Evolutionary conservation across 1,140 invertebrate genomes (phyloP).

Genomic region (Phymorhynchus buccinoides): DNA sequence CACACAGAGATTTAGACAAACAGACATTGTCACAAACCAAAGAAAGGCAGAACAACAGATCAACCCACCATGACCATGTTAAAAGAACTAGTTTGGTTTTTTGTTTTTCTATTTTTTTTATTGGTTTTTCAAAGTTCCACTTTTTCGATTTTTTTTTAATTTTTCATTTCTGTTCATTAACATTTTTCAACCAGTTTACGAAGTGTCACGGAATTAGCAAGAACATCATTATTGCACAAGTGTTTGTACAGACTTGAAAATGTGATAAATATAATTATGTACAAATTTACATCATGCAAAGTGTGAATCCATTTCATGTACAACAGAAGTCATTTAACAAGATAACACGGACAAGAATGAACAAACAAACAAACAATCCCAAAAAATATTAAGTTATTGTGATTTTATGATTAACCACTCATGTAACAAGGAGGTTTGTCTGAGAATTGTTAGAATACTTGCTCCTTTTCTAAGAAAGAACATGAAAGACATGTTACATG

Average conservation of each 20-base stretch:
- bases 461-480: no score
- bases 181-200: background rate
- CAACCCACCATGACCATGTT: no score
- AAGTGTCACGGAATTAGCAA: background rate
- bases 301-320: slow-evolving; percentile 26
- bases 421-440: no score
- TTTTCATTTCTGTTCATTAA: no score
- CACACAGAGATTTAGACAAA: background rate
- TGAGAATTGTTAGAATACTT: no score
- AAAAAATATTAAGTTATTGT: background rate
- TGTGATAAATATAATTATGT: slow-evolving; percentile 18
- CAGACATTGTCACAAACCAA: background rate
- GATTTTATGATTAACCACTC: background rate
- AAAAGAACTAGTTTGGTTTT: background rate
- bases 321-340: background rate
- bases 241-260: slow-evolving; percentile 14
- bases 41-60: background rate
- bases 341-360: background rate
- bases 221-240: slow-evolving; percentile 35
- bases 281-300: slow-evolving; percentile 37
- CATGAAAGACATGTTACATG: no score
- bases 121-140: background rate
- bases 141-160: background rate
- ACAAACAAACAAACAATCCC: background rate
- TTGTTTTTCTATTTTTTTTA: slow-evolving; percentile 9